phyloP scores from a whole-genome alignment of 2,113 vertebrate genomes.

The Nettapus auritus region DNA sequence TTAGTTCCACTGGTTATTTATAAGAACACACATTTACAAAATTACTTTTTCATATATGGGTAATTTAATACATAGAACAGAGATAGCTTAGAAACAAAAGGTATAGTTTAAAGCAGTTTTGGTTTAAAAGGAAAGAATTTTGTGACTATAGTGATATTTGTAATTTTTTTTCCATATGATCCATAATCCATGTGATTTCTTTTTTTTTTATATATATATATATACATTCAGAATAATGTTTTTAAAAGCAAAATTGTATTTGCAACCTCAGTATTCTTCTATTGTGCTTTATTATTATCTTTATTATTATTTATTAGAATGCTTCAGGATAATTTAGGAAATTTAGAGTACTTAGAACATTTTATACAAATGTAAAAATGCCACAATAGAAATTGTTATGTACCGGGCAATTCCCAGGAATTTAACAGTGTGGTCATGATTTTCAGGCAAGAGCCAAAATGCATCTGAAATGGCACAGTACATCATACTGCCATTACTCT shows the following conservation, averaged over 20 bases:
- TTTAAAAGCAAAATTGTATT: background rate
- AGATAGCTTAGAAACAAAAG: background rate
- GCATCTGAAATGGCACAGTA: background rate
- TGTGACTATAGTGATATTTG: background rate
- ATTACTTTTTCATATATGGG: slow-evolving; percentile 10
- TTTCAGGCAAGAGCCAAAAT: background rate
- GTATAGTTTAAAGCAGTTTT: background rate
- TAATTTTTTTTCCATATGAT: background rate
- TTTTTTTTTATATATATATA: no score
- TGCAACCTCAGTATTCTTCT: background rate
- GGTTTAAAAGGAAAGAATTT: slow-evolving; percentile 18
- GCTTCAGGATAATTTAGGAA: background rate
- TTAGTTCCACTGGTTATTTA: slow-evolving; percentile 56
- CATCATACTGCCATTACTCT: background rate
- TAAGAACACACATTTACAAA: slow-evolving; percentile 40
- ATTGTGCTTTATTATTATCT: background rate
- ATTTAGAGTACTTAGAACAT: background rate
- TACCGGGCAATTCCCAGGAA: background rate
- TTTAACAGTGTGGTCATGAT: background rate
- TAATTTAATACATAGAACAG: background rate
- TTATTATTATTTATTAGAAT: background rate
- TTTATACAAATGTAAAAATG: background rate
- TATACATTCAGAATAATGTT: background rate
- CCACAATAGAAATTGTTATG: background rate
- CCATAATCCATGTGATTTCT: no score